Evolutionary conservation across 2,888 invertebrate species (phyloP).

Genomic region (Psylliodes chrysocephalus): DNA sequence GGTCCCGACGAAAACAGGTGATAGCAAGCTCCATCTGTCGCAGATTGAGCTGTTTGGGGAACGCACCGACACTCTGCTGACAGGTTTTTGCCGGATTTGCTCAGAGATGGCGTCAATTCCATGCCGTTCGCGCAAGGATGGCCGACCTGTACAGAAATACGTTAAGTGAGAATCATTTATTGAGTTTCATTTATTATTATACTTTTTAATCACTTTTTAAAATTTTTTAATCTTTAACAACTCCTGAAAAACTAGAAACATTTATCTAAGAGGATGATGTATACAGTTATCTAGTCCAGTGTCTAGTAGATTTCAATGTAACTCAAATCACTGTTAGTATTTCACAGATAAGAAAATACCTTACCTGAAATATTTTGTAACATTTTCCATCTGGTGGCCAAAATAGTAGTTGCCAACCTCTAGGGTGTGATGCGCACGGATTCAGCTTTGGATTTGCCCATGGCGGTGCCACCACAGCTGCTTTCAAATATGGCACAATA

Average conservation of each 20-base stretch:
- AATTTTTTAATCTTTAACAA: too few relatives aligned
- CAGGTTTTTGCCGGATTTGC: slow-evolving; percentile 62
- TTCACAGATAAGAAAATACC: not conserved
- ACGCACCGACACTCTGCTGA: slow-evolving; percentile 86
- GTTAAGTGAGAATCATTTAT: too few relatives aligned
- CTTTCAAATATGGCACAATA: slow-evolving; percentile 58
- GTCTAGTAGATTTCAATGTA: too few relatives aligned
- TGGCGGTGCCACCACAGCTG: slow-evolving; percentile 82
- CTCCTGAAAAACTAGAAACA: too few relatives aligned
- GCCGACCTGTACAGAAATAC: too few relatives aligned
- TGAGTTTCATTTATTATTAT: too few relatives aligned
- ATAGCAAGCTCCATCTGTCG: slow-evolving; percentile 76
- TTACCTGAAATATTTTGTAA: slow-evolving; percentile 85
- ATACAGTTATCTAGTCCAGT: too few relatives aligned
- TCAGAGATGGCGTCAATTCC: slow-evolving; percentile 76
- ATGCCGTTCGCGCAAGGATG: slow-evolving; percentile 86
- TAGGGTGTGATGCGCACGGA: slow-evolving; percentile 82
- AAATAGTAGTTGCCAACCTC: slow-evolving; percentile 87
- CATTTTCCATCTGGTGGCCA: slow-evolving; percentile 87
- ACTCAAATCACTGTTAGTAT: too few relatives aligned
- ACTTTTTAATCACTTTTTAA: too few relatives aligned
- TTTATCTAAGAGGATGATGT: too few relatives aligned
- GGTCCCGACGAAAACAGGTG: slow-evolving; percentile 80
- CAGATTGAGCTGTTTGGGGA: slow-evolving; percentile 79
- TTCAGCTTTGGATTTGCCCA: slow-evolving; percentile 86